phyloP scores from a whole-genome alignment of 2,888 invertebrate species.

The Ennomos fuscantarius region DNA sequence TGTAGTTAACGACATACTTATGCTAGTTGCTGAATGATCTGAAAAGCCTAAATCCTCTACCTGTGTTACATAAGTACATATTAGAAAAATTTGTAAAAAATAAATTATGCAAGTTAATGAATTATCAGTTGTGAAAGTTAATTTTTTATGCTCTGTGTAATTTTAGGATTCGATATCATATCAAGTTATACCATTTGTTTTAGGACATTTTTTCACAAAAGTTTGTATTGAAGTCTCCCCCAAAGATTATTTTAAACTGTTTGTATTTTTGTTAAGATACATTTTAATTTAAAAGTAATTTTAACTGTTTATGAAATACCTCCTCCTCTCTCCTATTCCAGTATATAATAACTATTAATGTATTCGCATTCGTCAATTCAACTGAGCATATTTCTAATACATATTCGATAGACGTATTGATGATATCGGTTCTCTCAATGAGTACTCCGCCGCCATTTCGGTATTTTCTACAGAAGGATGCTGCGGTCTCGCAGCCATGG shows the following conservation, averaged over 20 bases:
- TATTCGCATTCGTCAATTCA: conserved; percentile 1
- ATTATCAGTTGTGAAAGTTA: not conserved
- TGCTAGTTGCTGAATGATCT: not conserved
- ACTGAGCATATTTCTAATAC: conserved; percentile 6
- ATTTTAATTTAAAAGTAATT: conserved; percentile 3
- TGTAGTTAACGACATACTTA: not conserved
- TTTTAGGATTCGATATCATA: not conserved
- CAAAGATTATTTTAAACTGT: conserved; percentile 1
- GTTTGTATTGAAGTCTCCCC: conserved; percentile 3
- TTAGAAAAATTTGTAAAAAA: conserved; percentile 2
- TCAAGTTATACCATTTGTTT: not conserved
- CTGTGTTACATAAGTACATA: not conserved
- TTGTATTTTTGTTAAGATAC: not conserved
- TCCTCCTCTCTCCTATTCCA: conserved; percentile 10
- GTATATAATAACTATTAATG: conserved; percentile 2
- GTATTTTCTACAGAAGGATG: conserved; percentile 6
- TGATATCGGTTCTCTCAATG: conserved; percentile 5
- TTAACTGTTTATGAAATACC: conserved; percentile 1
- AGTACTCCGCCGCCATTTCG: conserved; percentile 4
- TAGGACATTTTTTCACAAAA: conserved; percentile 2
- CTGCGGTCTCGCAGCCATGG: not conserved
- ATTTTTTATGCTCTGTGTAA: conserved; percentile 1
- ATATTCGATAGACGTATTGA: conserved; percentile 6
- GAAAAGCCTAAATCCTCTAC: conserved; percentile 2
- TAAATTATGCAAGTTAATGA: not conserved